Percentiles rank a stretch among this genome's conserved stretches.
These are phyloP conservation scores for Grallaria varia DNA, from an alignment of 2,113 vertebrate species.

Conservation along the genomic window DNA sequence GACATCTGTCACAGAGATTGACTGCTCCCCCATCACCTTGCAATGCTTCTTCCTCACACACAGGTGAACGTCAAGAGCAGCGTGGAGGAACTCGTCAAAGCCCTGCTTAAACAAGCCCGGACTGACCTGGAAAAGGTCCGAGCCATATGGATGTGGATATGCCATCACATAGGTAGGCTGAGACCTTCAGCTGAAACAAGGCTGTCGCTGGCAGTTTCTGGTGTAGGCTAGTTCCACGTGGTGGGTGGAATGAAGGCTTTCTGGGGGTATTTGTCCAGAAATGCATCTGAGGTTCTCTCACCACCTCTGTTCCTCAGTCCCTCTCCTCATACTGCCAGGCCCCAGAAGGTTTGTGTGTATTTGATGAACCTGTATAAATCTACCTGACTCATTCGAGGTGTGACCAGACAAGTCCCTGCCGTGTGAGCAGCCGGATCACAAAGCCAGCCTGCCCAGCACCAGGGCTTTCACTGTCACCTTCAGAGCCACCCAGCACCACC, in stretches of 20 bases:
- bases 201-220: accelerated
- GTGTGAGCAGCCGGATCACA: background rate
- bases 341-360: background rate
- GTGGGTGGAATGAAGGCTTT: background rate
- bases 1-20: background rate
- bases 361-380: background rate
- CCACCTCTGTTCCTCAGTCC: background rate
- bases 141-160: conserved; percentile 84
- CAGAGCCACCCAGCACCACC: background rate
- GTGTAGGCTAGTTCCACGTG: background rate
- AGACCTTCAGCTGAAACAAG: background rate
- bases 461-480: background rate
- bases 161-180: conserved; percentile 81
- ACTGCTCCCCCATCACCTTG: background rate
- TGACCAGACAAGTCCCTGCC: background rate
- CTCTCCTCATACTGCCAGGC: background rate
- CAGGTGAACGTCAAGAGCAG: conserved; percentile 71
- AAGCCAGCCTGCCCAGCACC: background rate
- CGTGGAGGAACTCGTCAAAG: conserved; percentile 73
- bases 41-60: background rate
- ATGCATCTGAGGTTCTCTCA: background rate
- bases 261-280: background rate
- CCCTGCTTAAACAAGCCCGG: conserved; percentile 72
- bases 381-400: accelerated
- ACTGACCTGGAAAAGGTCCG: conserved; percentile 80